A percentile compares a stretch with the other conserved stretches of the same genome.
Conservation (phyloP, 1,140 invertebrate species). For the Ostrea edulis region DNA sequence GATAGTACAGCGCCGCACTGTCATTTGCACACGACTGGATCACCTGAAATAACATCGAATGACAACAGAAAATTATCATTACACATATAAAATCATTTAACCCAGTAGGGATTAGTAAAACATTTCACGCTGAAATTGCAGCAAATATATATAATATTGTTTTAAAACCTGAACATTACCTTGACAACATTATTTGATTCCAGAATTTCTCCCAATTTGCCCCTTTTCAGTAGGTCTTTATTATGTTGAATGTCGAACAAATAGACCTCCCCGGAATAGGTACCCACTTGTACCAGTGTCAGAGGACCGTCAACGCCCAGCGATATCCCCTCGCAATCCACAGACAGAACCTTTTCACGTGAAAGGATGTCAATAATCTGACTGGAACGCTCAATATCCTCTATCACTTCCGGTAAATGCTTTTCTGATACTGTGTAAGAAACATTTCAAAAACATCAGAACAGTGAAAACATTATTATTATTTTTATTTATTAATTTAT, state of each 20-base stretch:
- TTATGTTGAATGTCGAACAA: conserved; percentile 33
- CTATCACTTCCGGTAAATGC: not conserved
- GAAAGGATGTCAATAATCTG: not conserved
- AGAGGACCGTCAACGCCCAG: conserved; percentile 31
- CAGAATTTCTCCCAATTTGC: not conserved
- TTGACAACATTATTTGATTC: not conserved
- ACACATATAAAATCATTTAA: no score
- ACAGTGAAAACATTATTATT: no score
- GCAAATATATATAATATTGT: no score
- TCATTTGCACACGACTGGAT: conserved; percentile 97
- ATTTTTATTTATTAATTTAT: no score
- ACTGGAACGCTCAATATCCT: not conserved
- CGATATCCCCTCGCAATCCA: conserved; percentile 31
- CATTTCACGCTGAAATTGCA: no score
- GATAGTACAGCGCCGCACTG: conserved; percentile 92
- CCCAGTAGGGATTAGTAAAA: no score
- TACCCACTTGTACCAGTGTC: conserved; percentile 37
- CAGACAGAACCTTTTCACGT: not conserved
- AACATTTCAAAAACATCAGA: no score
- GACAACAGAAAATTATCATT: no score
- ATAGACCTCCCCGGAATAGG: conserved; percentile 5
- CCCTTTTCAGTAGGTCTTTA: not conserved
- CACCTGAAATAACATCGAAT: no score
- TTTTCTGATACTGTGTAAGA: no score
- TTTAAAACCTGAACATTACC: not conserved